phyloP scores from a whole-genome alignment of 2,113 vertebrate species.

The Sylvia atricapilla region DNA sequence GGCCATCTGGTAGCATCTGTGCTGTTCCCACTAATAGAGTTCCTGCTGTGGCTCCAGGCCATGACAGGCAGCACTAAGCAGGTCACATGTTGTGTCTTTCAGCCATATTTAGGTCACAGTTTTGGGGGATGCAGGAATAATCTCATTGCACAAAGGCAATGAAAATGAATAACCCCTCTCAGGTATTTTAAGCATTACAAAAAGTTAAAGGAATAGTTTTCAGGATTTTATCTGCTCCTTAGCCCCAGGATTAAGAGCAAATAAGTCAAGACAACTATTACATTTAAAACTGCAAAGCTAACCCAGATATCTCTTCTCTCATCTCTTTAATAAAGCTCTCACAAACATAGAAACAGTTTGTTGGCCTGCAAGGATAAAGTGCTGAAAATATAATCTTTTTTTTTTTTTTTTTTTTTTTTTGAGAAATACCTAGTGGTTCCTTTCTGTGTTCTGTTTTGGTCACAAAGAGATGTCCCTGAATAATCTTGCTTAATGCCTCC shows the following conservation, averaged over 20 bases:
- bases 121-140: conserved; percentile 76
- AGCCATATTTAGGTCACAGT: conserved; percentile 99
- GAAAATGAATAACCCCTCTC: conserved; percentile 71
- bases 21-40: conserved; percentile 88
- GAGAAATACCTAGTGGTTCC: neutral
- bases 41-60: conserved; percentile 84
- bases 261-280: neutral
- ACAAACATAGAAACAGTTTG: neutral
- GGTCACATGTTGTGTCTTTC: conserved; percentile 98
- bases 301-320: neutral
- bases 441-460: neutral
- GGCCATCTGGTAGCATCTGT: conserved; percentile 96
- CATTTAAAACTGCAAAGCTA: conserved; percentile 13
- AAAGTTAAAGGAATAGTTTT: conserved; percentile 60
- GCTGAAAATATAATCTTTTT: neutral
- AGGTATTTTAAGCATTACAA: conserved; percentile 59
- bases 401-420: neutral
- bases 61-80: conserved; percentile 83
- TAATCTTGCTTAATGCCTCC: neutral
- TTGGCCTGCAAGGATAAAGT: neutral
- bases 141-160: conserved; percentile 82
- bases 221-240: conserved; percentile 28
- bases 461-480: neutral
- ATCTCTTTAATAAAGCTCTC: neutral
- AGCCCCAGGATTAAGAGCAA: neutral